These are phyloP conservation scores for Palaemon carinicauda DNA, from an alignment of 1,140 invertebrate genomes.

Conservation along the genomic window DNA sequence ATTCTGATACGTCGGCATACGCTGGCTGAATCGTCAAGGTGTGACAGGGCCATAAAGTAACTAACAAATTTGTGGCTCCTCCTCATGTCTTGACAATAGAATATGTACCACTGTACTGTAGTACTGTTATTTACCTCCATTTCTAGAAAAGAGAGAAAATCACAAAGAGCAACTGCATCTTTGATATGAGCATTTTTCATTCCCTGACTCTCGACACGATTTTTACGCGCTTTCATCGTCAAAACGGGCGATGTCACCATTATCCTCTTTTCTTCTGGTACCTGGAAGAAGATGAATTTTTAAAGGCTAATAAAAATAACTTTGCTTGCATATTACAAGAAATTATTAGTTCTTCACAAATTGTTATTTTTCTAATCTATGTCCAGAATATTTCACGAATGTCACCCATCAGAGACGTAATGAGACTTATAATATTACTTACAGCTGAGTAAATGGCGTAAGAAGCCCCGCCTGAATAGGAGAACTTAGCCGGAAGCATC, in stretches of 20 bases:
- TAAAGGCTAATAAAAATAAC: not conserved
- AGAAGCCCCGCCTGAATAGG: constrained; percentile 78
- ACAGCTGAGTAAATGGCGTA: constrained; percentile 78
- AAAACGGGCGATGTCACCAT: constrained; percentile 64
- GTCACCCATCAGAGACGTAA: no score
- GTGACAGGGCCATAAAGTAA: no score
- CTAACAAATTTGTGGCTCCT: no score
- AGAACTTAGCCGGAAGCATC: constrained; percentile 76
- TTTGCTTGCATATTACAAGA: no score
- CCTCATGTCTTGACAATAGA: no score
- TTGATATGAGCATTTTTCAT: constrained; percentile 86
- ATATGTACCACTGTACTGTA: not conserved
- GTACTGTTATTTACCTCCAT: constrained; percentile 66
- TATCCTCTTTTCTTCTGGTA: constrained; percentile 55
- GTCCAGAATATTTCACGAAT: no score
- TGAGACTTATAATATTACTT: constrained; percentile 20
- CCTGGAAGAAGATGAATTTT: constrained; percentile 24
- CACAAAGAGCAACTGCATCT: constrained; percentile 89
- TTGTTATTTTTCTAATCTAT: no score
- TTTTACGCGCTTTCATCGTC: constrained; percentile 71
- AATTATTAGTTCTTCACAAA: no score
- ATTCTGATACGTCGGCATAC: no score
- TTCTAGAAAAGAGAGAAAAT: constrained; percentile 89
- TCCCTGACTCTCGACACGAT: constrained; percentile 80
- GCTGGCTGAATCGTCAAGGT: no score